phyloP scores from a whole-genome alignment of 2,113 vertebrate species.

The Cyphomyrus discorhynchus region DNA sequence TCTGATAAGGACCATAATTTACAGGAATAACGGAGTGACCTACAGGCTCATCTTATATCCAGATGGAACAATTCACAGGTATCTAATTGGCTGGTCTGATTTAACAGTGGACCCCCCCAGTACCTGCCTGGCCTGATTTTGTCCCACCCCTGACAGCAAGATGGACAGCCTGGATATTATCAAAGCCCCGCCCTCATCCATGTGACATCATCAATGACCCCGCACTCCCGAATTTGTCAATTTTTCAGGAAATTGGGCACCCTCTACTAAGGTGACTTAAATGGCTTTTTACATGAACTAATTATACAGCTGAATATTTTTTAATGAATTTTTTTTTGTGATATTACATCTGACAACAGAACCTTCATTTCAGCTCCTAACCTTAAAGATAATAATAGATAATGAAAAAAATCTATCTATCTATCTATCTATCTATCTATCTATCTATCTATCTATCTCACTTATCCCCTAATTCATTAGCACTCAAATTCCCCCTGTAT shows the following conservation, averaged over 20 bases:
- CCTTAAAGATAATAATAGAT: neutral
- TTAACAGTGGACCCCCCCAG: neutral
- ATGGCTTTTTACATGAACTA: neutral
- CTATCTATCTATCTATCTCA: neutral
- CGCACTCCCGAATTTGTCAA: neutral
- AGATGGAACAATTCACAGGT: neutral
- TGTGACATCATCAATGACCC: neutral
- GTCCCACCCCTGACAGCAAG: neutral
- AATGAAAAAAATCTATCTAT: neutral
- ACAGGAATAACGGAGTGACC: neutral
- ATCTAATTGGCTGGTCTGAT: neutral
- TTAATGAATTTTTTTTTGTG: neutral
- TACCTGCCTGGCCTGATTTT: neutral
- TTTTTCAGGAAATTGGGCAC: neutral
- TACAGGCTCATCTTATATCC: neutral
- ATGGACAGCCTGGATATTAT: neutral
- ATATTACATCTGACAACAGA: neutral
- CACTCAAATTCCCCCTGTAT: neutral
- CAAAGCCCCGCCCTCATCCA: neutral
- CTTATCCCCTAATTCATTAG: neutral
- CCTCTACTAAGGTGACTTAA: neutral
- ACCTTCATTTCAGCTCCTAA: neutral
- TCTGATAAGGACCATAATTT: neutral
- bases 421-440: no score
- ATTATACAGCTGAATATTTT: neutral